phyloP scores from a whole-genome alignment of 2,888 invertebrate genomes.

The Meiosimyza platycephala region DNA sequence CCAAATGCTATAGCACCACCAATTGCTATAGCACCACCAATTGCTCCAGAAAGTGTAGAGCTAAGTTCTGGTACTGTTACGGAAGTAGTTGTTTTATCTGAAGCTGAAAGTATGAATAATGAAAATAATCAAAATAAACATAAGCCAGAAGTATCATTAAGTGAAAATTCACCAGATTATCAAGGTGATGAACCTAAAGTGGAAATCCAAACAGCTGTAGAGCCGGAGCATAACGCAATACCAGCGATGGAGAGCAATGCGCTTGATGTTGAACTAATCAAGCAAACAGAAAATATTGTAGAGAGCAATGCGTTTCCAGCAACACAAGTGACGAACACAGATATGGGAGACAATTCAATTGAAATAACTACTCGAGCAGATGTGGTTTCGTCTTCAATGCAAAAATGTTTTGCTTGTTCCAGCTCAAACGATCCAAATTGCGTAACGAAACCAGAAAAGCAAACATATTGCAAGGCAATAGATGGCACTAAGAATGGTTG shows the following conservation, averaged over 20 bases:
- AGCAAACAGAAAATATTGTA: slow-evolving; percentile 1
- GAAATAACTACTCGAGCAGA: background rate
- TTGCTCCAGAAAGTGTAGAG: background rate
- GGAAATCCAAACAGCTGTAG: slow-evolving; percentile 14
- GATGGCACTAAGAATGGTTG: slow-evolving; percentile 49
- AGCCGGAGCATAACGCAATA: background rate
- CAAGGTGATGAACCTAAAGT: slow-evolving; percentile 23
- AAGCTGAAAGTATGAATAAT: background rate
- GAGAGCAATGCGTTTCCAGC: background rate
- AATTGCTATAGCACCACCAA: background rate
- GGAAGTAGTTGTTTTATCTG: background rate
- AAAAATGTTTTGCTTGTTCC: slow-evolving; percentile 44
- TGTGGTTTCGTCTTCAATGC: background rate
- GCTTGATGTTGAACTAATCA: slow-evolving; percentile 7
- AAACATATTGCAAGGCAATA: slow-evolving; percentile 37
- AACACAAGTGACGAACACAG: background rate
- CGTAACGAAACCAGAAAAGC: slow-evolving; percentile 29
- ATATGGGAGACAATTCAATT: slow-evolving; percentile 31
- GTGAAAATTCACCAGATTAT: slow-evolving; percentile 25
- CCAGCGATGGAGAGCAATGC: background rate
- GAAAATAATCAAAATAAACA: slow-evolving; percentile 2
- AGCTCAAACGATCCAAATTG: slow-evolving; percentile 42
- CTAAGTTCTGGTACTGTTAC: background rate
- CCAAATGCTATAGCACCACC: background rate
- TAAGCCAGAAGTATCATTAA: background rate